phyloP scores from a whole-genome alignment of 2,888 invertebrate genomes.

The Pelosia muscerda region DNA sequence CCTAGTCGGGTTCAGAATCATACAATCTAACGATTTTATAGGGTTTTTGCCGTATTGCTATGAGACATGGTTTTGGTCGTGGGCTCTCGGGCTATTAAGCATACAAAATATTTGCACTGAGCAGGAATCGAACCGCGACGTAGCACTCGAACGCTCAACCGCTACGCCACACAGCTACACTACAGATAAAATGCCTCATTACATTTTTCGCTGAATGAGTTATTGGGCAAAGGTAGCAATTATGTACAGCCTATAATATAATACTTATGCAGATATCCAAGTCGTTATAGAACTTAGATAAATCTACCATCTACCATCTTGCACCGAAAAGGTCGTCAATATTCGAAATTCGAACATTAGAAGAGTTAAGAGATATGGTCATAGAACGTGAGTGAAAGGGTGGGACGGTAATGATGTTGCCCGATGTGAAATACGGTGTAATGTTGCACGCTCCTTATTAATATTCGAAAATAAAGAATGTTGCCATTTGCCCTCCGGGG shows the following conservation, averaged over 20 bases:
- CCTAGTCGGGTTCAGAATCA: too few species aligned
- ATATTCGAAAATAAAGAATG: conserved; percentile 85
- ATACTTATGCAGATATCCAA: conserved; percentile 34
- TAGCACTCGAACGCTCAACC: background rate
- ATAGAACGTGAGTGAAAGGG: conserved; percentile 52
- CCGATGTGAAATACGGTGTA: conserved; percentile 84
- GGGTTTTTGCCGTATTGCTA: too few species aligned
- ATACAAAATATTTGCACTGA: background rate
- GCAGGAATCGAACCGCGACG: background rate
- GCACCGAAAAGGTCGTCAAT: conserved; percentile 56
- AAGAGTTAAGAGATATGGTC: conserved; percentile 55
- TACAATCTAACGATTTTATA: too few species aligned
- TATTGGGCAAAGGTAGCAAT: conserved; percentile 50
- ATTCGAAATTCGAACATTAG: conserved; percentile 63
- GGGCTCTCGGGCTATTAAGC: too few species aligned
- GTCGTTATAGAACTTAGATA: conserved; percentile 58
- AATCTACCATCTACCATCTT: conserved; percentile 61
- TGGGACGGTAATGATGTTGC: conserved; percentile 69
- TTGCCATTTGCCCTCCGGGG: conserved; percentile 78
- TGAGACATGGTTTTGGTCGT: too few species aligned
- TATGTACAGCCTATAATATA: conserved; percentile 43
- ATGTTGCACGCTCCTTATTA: conserved; percentile 83
- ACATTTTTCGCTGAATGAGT: conserved; percentile 49
- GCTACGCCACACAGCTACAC: background rate
- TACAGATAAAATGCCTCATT: conserved; percentile 41